Percentiles rank a stretch among this genome's conserved stretches.
These are phyloP conservation scores for Sciurus vulgaris DNA, from an alignment of 2,797 vertebrate species.

Conservation along the genomic window DNA sequence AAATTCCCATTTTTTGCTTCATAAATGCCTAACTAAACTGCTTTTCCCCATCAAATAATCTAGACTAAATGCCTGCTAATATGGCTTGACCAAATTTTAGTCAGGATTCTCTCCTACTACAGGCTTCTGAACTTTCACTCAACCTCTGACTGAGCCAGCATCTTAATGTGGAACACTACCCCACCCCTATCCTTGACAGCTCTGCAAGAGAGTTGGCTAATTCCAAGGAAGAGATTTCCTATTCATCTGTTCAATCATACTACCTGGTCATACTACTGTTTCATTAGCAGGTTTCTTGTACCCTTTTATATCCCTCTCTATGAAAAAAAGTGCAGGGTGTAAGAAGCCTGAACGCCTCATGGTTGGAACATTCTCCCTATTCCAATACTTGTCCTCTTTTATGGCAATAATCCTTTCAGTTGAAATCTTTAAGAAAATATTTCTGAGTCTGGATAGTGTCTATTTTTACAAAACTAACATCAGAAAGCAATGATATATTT, in stretches of 20 bases:
- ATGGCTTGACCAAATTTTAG: neutral
- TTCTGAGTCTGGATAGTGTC: too few species aligned
- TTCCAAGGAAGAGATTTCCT: neutral
- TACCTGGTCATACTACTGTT: neutral
- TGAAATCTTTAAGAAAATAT: neutral
- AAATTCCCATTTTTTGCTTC: neutral
- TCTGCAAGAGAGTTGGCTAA: neutral
- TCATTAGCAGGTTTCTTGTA: neutral
- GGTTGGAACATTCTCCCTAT: neutral
- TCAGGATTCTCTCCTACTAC: neutral
- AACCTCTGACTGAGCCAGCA: neutral
- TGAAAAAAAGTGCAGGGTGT: neutral
- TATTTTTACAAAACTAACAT: conserved; percentile 18
- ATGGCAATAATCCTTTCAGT: neutral
- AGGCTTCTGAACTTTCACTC: too few species aligned
- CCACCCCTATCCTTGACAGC: neutral
- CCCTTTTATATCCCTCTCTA: neutral
- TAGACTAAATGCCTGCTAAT: neutral
- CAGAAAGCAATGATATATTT: neutral
- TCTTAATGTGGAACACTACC: neutral
- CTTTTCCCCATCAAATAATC: neutral
- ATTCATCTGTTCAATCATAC: neutral
- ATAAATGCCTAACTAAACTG: neutral
- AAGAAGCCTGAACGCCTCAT: neutral
- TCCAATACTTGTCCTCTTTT: neutral